These are phyloP conservation scores for Azemiops feae DNA, from an alignment of 2,113 vertebrate species.

Conservation along the genomic window DNA sequence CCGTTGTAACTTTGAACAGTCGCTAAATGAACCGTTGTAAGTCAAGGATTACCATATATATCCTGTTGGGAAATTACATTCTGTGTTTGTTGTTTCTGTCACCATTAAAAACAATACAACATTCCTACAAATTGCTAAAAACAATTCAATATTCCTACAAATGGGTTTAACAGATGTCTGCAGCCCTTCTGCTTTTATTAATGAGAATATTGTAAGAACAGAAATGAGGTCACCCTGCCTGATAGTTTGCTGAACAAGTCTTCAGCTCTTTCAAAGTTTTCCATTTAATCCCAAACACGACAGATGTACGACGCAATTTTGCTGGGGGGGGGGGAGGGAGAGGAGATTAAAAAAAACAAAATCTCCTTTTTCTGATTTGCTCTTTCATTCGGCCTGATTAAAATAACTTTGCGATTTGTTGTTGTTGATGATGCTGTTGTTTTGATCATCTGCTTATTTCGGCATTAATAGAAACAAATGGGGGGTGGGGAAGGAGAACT, in stretches of 20 bases:
- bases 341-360: constrained; percentile 53
- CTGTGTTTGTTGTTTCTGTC: neutral
- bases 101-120: constrained; percentile 13
- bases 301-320: constrained; percentile 67
- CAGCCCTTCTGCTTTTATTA: constrained; percentile 49
- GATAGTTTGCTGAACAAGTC: constrained; percentile 63
- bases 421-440: neutral
- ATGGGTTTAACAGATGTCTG: constrained; percentile 61
- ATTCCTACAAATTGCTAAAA: constrained; percentile 48
- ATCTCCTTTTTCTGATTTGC: constrained; percentile 48
- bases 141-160: constrained; percentile 50
- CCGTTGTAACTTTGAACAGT: too few species aligned
- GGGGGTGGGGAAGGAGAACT: neutral
- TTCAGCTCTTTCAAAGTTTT: constrained; percentile 65
- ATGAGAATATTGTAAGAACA: constrained; percentile 56
- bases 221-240: constrained; percentile 61
- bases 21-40: too few species aligned
- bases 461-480: constrained; percentile 34
- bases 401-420: constrained; percentile 44
- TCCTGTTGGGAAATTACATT: neutral
- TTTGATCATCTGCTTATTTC: constrained; percentile 44
- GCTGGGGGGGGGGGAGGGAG: constrained; percentile 39
- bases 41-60: neutral
- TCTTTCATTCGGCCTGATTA: constrained; percentile 60
- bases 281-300: constrained; percentile 63